Percentiles rank a stretch among this genome's conserved stretches.
These are phyloP conservation scores for Myiotriccus ornatus DNA, from an alignment of 2,797 vertebrate species.

Conservation along the genomic window DNA sequence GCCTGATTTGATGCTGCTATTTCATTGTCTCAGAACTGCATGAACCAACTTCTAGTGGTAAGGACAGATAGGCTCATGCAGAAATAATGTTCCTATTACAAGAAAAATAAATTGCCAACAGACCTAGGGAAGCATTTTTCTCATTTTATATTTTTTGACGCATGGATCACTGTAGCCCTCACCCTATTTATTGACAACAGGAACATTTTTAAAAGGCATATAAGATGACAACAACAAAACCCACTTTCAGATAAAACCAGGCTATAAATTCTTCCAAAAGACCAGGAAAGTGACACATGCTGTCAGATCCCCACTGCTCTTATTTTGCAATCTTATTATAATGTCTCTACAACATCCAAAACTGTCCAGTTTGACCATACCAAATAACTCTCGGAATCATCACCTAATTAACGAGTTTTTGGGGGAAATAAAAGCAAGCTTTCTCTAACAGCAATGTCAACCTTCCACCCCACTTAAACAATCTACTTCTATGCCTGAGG, in stretches of 20 bases:
- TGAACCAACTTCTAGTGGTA: neutral
- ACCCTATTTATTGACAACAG: conserved; percentile 4
- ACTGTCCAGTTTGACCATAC: neutral
- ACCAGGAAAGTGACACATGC: neutral
- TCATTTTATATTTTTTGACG: conserved; percentile 9
- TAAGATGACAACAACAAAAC: neutral
- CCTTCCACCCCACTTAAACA: neutral
- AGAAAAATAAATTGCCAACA: conserved; percentile 25
- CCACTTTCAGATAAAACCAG: neutral
- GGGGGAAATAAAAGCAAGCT: neutral
- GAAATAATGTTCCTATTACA: conserved; percentile 26
- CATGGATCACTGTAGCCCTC: neutral
- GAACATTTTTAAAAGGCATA: neutral
- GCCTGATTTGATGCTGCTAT: conserved; percentile 1
- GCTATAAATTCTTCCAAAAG: neutral
- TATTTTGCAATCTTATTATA: neutral
- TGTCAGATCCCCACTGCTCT: neutral
- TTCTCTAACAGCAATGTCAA: neutral
- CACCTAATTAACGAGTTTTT: neutral
- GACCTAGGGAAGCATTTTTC: conserved; percentile 1
- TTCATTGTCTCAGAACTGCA: conserved; percentile 16
- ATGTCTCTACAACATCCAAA: neutral
- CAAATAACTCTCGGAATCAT: neutral
- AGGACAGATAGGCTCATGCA: neutral
- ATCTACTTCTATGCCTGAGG: neutral